phyloP scores from a whole-genome alignment of 2,888 invertebrate species.

The Strigamia transsilvanica region DNA sequence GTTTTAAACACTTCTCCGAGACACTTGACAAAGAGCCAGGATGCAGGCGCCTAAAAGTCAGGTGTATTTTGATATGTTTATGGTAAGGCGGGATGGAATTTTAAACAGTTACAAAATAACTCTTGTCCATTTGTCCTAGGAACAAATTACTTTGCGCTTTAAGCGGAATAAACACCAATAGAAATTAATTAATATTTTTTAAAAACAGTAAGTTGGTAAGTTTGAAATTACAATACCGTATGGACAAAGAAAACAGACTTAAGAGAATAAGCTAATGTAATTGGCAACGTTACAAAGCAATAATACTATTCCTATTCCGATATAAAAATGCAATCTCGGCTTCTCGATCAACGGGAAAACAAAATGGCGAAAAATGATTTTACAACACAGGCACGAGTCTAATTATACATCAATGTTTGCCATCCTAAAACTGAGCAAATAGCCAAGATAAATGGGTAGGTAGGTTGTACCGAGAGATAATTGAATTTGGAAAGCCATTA shows the following conservation, averaged over 20 bases:
- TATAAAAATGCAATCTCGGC: too few relatives aligned
- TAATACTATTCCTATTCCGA: too few relatives aligned
- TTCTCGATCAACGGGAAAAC: neutral
- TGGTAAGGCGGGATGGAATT: conserved; percentile 34
- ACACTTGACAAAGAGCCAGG: conserved; percentile 23
- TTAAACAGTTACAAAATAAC: conserved; percentile 5
- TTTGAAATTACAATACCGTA: neutral
- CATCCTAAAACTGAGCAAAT: conserved; percentile 33
- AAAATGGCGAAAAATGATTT: neutral
- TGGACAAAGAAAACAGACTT: neutral
- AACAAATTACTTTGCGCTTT: neutral
- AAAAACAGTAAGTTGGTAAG: neutral
- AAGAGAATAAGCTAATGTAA: too few relatives aligned
- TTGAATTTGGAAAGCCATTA: neutral
- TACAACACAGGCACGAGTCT: neutral
- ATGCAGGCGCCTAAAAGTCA: conserved; percentile 31
- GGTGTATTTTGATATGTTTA: conserved; percentile 23
- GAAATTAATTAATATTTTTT: neutral
- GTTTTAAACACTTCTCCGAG: conserved; percentile 23
- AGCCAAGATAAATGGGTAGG: neutral
- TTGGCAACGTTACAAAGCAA: too few relatives aligned
- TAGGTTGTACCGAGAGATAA: neutral
- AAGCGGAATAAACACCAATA: neutral
- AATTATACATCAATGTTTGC: conserved; percentile 13
- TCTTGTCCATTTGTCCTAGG: conserved; percentile 15